Base-by-base conservation (phyloP, 2,113 vertebrate genomes). In the Tricholaema leucomelas region DNA sequence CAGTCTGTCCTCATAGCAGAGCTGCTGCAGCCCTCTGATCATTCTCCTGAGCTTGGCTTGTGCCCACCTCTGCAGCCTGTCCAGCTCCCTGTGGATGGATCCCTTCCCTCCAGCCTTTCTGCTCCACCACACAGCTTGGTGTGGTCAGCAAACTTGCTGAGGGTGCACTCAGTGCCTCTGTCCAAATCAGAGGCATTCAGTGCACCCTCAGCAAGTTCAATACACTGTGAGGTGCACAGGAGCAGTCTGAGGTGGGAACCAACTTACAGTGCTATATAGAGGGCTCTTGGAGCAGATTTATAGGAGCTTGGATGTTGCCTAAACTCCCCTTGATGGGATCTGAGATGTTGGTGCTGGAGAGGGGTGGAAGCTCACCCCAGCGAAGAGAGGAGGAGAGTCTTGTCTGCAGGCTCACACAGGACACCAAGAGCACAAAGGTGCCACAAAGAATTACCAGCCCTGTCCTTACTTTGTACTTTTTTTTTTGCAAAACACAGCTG, bases 181-280 rank as follows among this genome's bases (percentile, higher is more conserved):
- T n/a, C n/a, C n/a, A n/a, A n/a, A n/a, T n/a, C n/a, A n/a, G n/a
- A n/a, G n/a, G n/a, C n/a, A n/a, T n/a, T n/a, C n/a, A n/a, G n/a
- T n/a, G n/a, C n/a, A n/a, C n/a, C n/a, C n/a, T n/a, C n/a, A n/a
- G n/a, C n/a, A n/a, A n/a, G n/a, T n/a, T n/a, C n/a, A 23, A 24
- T 18, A 15, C 40, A 6, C 0, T 18, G 38, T 38, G 63, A 75
- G 33, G 33, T 54, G 21, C 24, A 12, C 17, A 16, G 27, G 27
- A 54, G 71, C 8, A 2, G 2, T 6, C 21, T 5, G 59, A 58
- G 63, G 35, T 21, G 16, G 21, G 31, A 28, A 28, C 5, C 0
- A 0, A 33, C 12, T 10, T 64, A 50, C 20, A 18, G 16, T 48
- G 46, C 35, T n/a, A 1, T 20, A 5, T 13, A 19, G 33, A 35